These are phyloP conservation scores for Anoncus sp. DNA, from an alignment of 2,888 invertebrate species.

Conservation along the genomic window DNA sequence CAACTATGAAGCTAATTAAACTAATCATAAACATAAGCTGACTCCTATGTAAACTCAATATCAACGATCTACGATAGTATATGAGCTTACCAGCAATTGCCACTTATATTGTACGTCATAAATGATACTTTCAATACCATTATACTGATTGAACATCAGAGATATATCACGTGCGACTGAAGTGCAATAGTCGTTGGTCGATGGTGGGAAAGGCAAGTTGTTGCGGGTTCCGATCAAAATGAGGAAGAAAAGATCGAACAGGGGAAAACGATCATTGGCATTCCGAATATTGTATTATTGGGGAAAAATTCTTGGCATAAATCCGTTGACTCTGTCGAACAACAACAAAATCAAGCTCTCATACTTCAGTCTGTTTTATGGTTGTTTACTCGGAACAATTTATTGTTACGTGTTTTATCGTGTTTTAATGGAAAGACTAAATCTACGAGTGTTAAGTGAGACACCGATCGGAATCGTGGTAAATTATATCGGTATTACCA, in stretches of 20 bases:
- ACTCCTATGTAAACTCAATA: too few species aligned
- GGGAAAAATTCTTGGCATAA: conserved; percentile 21
- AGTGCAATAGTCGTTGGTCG: neutral
- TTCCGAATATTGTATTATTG: conserved; percentile 5
- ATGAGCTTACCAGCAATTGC: too few species aligned
- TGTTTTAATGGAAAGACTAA: neutral
- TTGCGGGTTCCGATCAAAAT: neutral
- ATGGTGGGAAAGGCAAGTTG: neutral
- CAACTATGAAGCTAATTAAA: too few species aligned
- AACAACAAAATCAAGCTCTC: conserved; percentile 12
- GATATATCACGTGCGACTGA: neutral
- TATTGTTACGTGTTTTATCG: conserved; percentile 6
- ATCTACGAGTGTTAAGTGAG: neutral
- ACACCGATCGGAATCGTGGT: conserved; percentile 21
- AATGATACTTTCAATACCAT: too few species aligned
- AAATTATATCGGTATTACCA: neutral
- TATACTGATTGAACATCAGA: too few species aligned
- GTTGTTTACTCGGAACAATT: conserved; percentile 6
- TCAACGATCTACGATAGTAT: too few species aligned
- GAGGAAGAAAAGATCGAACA: neutral
- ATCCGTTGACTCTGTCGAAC: conserved; percentile 3
- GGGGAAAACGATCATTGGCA: neutral
- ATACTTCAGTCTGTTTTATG: conserved; percentile 29
- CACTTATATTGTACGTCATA: too few species aligned
- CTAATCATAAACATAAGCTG: too few species aligned